phyloP scores from a whole-genome alignment of 2,113 vertebrate genomes.

The Triplophysa rosa region DNA sequence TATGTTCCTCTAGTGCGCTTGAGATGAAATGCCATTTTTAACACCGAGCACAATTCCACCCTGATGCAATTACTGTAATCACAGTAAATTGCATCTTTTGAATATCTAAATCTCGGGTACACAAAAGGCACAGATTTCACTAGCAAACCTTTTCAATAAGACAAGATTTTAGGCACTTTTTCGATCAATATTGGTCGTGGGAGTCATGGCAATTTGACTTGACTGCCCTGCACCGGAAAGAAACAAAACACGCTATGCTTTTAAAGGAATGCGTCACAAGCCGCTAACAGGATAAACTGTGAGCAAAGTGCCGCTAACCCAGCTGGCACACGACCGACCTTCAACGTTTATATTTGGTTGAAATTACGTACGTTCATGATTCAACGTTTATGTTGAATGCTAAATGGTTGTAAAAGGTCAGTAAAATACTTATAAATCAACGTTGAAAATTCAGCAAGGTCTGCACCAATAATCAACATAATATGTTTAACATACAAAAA shows the following conservation, averaged over 20 bases:
- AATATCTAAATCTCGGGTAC: constrained; percentile 22
- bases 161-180: constrained; percentile 4
- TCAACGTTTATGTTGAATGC: no score
- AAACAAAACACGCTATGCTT: not conserved
- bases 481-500: no score
- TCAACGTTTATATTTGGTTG: no score
- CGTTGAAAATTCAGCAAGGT: no score
- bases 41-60: constrained; percentile 22
- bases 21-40: constrained; percentile 33
- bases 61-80: constrained; percentile 27
- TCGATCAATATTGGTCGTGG: not conserved
- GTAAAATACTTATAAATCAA: no score
- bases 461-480: no score
- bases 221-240: not conserved
- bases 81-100: constrained; percentile 24
- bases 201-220: constrained; percentile 25
- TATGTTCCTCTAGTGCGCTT: not conserved
- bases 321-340: no score
- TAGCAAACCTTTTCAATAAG: constrained; percentile 34
- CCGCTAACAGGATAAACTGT: not conserved
- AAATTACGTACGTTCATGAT: no score
- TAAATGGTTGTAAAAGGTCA: no score
- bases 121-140: constrained; percentile 39
- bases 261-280: not conserved
- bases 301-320: no score